Evolutionary conservation across 1,140 invertebrate species (phyloP).

Genomic region (Tenebrio molitor): DNA sequence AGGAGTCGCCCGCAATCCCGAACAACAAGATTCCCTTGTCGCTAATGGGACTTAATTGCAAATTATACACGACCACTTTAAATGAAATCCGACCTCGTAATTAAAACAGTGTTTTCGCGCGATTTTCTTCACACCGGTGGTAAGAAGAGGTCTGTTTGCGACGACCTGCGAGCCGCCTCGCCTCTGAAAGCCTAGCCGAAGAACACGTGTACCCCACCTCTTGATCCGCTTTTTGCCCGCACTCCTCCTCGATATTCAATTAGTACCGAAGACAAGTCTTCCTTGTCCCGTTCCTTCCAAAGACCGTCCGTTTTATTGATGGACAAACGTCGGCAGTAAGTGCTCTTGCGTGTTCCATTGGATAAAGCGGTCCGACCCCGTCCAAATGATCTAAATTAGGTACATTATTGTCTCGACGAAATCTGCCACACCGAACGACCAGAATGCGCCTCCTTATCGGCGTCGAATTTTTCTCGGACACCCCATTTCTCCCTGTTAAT

Average conservation of each 20-base stretch:
- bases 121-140: no score
- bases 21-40: conserved; percentile 36
- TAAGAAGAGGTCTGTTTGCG: no score
- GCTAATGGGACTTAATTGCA: conserved; percentile 33
- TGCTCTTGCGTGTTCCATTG: conserved; percentile 27
- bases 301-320: conserved; percentile 26
- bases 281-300: conserved; percentile 12
- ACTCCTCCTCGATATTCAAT: conserved; percentile 52
- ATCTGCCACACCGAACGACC: not conserved
- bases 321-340: conserved; percentile 22
- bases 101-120: no score
- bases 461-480: not conserved
- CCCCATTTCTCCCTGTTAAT: not conserved
- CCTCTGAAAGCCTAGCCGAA: conserved; percentile 34
- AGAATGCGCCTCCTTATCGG: conserved; percentile 4
- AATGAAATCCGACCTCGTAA: not conserved
- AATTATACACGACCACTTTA: conserved; percentile 11
- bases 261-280: conserved; percentile 46
- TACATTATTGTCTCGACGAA: not conserved
- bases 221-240: conserved; percentile 50
- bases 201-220: conserved; percentile 53
- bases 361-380: conserved; percentile 5
- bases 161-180: no score
- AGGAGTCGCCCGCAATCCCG: conserved; percentile 21
- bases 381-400: conserved; percentile 8